Evolutionary conservation across 2,797 vertebrate genomes (phyloP), one percentile per base, ranked within the genome.

Genomic region (Rhinatrema bivittatum): DNA sequence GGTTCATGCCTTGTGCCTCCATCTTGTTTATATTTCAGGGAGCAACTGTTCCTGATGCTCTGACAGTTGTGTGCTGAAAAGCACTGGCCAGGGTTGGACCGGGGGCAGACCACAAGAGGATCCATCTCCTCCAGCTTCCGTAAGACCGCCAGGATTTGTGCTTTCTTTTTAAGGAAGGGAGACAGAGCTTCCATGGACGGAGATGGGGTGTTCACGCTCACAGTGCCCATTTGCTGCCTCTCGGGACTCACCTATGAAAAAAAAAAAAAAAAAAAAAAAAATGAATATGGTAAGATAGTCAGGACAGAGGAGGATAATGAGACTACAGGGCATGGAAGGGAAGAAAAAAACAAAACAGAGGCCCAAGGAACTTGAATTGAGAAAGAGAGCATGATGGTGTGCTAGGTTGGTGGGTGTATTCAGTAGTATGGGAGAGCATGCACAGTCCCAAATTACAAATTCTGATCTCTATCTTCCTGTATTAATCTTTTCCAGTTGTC

Each of bases 151-250:
- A 98, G 74, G 71, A 98, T 97, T 75, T 94, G 94, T 53, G 93
- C 93, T 80, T 96, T 97, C 78, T 97, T 96, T 56, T 89, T 92
- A 62, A 97, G 89, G 65, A 98, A 96, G 0, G 93, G 93, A 9
- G 93, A 94, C 28, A 96, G 83, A 6, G 91, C 91, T 39, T 94
- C 93, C 79, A 96, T 76, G 7, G 89, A 30, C 36, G 70, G 50
- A 21, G 1, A 59, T 1, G 57, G 79, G 50, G 70, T n/a, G n/a
- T n/a, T n/a, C n/a, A n/a, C n/a, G n/a, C 39, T 29, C 7, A 45
- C 25, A n/a, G 25, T 34, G 45, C 48, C 36, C 38, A 58, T 7
- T 30, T 53, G 2, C 32, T 42, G 65, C 45, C 62, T 52, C 40
- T 46, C 16, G 16, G 42, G 28, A 12, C 23, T 32, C 11, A 20